phyloP scores from a whole-genome alignment of 2,888 invertebrate genomes.

The Protophormia terraenovae region DNA sequence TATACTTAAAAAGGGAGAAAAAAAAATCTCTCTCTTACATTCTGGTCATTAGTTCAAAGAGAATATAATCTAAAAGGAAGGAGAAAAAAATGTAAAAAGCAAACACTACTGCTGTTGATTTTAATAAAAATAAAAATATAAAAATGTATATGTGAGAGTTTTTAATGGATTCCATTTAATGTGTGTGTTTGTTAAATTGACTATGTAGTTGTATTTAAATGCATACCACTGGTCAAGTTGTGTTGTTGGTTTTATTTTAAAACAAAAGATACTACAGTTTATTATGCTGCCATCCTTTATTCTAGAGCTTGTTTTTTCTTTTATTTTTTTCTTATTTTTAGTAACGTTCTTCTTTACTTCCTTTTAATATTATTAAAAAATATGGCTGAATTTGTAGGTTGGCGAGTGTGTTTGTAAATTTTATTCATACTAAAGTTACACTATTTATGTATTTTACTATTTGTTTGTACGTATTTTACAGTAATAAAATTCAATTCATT shows the following conservation, averaged over 20 bases:
- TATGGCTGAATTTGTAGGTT: background rate
- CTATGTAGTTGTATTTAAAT: background rate
- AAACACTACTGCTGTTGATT: background rate
- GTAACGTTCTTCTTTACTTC: background rate
- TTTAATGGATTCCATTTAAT: background rate
- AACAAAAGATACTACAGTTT: slow-evolving; percentile 10
- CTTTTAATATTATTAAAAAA: slow-evolving; percentile 19
- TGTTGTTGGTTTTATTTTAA: background rate
- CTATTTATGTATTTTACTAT: slow-evolving; percentile 14
- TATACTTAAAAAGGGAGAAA: background rate
- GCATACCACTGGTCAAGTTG: slow-evolving; percentile 1
- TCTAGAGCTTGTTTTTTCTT: background rate
- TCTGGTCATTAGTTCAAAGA: background rate
- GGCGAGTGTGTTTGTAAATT: background rate
- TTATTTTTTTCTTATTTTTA: background rate
- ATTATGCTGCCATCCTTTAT: background rate
- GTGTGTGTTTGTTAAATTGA: background rate
- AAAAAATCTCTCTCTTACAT: background rate
- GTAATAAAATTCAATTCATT: slow-evolving; percentile 23
- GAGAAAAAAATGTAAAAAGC: background rate
- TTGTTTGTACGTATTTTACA: slow-evolving; percentile 31
- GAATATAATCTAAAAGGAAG: background rate
- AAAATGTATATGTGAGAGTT: background rate
- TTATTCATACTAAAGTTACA: background rate
- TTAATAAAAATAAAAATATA: background rate